Base-by-base conservation (phyloP, 2,797 vertebrate species). In the Erethizon dorsatum region DNA sequence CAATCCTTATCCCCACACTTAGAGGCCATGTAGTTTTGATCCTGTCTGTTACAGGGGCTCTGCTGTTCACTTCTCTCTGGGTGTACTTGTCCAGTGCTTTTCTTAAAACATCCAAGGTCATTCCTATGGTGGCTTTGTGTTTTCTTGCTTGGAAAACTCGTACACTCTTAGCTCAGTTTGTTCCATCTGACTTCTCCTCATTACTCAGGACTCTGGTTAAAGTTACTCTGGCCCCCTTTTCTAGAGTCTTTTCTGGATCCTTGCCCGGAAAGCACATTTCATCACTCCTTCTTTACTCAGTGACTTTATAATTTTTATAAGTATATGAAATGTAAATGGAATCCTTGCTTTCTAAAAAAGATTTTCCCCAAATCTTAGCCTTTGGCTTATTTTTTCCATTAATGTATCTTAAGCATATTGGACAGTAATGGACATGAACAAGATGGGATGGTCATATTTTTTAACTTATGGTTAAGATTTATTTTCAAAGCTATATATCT, bases 171-270 rank as follows among this genome's bases (percentile, higher is more conserved):
- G 33, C 22, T 88, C 56, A 67, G 14, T 17, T 52, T 83, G 18
- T 65, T n/a, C 28, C 69, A 41, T 63, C 56, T 73, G 26, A 2
- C 50, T 89, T 41, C 77, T 84, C 87, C 20, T 77, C 17, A n/a
- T 96, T 88, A 71, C 67, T 94, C 24, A 91, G 8, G 18, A 85
- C 37, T 92, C 57, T 90, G 20, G 7, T 83, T 85, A 86, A 91
- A 94, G 78, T 41, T 41, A 41, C 37, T 41, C 37, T 41, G 37
- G 59, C 41, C 59, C 94, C 3, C 54, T 59, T 88, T 45, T 56
- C 9, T 73, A 75, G 26, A 94, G 83, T 37, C 17, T 69, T 88
- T 83, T 73, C 54, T 90, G 22, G 12, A 59, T 90, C 57, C 69
- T 56, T 83, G 13, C 63, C 63, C 22, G 0, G 6, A 89, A 87